phyloP scores from a whole-genome alignment of 2,888 invertebrate genomes.

The Cecidostiba fungosa region DNA sequence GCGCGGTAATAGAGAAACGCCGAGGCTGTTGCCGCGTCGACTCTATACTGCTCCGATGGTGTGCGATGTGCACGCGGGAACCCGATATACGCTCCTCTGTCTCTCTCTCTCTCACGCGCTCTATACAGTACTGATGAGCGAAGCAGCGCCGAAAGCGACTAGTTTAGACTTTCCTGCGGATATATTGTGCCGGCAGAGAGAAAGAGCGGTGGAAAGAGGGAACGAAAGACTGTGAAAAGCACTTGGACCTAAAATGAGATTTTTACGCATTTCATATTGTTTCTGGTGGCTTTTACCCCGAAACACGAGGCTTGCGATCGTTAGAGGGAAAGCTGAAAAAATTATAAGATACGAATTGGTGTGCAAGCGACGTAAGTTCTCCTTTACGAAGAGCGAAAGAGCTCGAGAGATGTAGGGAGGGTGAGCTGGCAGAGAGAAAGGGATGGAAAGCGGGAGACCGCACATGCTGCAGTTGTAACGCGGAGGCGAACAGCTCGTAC shows the following conservation, averaged over 20 bases:
- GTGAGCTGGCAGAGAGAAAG: not conserved
- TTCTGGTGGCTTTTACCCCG: not conserved
- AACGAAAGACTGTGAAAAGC: no score
- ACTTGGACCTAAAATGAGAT: no score
- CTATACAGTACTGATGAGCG: not conserved
- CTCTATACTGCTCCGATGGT: not conserved
- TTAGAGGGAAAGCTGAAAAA: not conserved
- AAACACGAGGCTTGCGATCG: not conserved
- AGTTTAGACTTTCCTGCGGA: not conserved
- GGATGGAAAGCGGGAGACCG: not conserved
- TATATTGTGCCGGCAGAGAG: not conserved
- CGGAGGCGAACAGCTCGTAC: not conserved
- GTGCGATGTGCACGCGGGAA: not conserved
- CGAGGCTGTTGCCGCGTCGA: not conserved
- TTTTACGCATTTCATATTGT: not conserved
- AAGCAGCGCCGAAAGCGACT: not conserved
- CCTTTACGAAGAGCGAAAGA: not conserved
- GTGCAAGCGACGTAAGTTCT: no score
- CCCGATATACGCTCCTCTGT: not conserved
- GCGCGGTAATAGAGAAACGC: conserved; percentile 70
- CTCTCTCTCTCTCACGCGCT: not conserved
- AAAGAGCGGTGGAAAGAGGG: no score
- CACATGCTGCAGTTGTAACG: not conserved
- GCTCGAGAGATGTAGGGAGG: not conserved
- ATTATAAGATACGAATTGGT: no score